Evolutionary conservation across 1,140 invertebrate species (phyloP).

Genomic region (Drosophila punjabiensis): DNA sequence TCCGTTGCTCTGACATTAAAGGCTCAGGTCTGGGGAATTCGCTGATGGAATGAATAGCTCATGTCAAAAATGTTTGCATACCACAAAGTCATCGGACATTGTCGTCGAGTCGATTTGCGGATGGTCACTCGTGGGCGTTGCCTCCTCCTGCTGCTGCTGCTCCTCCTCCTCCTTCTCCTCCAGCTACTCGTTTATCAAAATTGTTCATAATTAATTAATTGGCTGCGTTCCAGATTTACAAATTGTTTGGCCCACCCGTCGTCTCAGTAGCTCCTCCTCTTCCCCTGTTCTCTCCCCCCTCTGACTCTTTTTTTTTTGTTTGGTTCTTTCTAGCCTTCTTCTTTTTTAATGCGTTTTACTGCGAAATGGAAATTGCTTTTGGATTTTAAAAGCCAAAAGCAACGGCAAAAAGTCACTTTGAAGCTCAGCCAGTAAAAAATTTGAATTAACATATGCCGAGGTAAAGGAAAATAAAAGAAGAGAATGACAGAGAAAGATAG

Average conservation of each 20-base stretch:
- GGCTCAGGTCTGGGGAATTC: conserved; percentile 6
- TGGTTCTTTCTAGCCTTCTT: conserved; percentile 6
- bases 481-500: conserved; percentile 8
- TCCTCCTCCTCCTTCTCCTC: conserved; percentile 3
- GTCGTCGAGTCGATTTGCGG: conserved; percentile 35
- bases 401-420: conserved; percentile 42
- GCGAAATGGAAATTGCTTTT: conserved; percentile 77
- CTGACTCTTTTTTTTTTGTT: conserved; percentile 15
- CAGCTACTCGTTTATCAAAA: conserved; percentile 73
- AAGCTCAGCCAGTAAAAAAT: conserved; percentile 41
- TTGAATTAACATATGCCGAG: conserved; percentile 72
- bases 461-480: conserved; percentile 36
- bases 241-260: conserved; percentile 65
- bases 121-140: conserved; percentile 66
- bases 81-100: conserved; percentile 43
- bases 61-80: conserved; percentile 67
- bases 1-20: conserved; percentile 69
- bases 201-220: conserved; percentile 84
- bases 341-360: conserved; percentile 69
- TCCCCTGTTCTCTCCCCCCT: conserved; percentile 1
- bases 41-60: conserved; percentile 55
- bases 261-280: conserved; percentile 10
- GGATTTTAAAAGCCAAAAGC: conserved; percentile 64
- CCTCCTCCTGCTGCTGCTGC: neutral
- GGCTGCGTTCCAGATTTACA: conserved; percentile 82